Evolutionary conservation across 2,888 invertebrate species (phyloP).

Genomic region (Loripinus fragilis): DNA sequence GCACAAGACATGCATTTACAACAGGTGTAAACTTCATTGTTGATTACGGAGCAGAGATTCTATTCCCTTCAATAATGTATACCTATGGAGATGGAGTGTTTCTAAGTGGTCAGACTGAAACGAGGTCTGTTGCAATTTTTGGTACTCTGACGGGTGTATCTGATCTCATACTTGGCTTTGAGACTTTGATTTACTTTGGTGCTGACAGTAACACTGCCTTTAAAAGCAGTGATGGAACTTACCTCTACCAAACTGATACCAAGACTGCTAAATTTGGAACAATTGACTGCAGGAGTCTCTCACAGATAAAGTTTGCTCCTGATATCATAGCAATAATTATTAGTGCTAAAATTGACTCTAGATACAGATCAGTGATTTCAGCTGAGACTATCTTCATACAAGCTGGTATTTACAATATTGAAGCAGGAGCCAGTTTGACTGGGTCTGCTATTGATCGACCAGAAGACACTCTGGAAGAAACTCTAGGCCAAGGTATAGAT

Average conservation of each 20-base stretch:
- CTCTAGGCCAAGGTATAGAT: conserved; percentile 56
- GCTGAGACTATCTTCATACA: conserved; percentile 71
- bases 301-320: conserved; percentile 63
- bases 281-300: conserved; percentile 66
- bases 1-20: conserved; percentile 62
- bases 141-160: conserved; percentile 69
- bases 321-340: conserved; percentile 58
- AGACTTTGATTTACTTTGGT: conserved; percentile 62
- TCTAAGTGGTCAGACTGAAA: conserved; percentile 51
- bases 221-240: conserved; percentile 40
- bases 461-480: conserved; percentile 62
- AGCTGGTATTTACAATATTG: conserved; percentile 63
- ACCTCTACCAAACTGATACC: conserved; percentile 49
- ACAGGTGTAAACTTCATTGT: conserved; percentile 70
- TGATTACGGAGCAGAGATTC: conserved; percentile 63
- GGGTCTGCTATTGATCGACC: conserved; percentile 67
- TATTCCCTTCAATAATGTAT: conserved; percentile 66
- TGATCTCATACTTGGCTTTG: conserved; percentile 64
- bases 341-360: conserved; percentile 61
- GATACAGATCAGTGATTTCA: conserved; percentile 67
- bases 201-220: conserved; percentile 66
- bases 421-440: conserved; percentile 70
- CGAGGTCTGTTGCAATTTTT: conserved; percentile 62
- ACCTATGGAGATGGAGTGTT: conserved; percentile 70
- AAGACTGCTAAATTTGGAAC: conserved; percentile 65